phyloP scores from a whole-genome alignment of 2,888 invertebrate species.

The Drosophila bunnanda region DNA sequence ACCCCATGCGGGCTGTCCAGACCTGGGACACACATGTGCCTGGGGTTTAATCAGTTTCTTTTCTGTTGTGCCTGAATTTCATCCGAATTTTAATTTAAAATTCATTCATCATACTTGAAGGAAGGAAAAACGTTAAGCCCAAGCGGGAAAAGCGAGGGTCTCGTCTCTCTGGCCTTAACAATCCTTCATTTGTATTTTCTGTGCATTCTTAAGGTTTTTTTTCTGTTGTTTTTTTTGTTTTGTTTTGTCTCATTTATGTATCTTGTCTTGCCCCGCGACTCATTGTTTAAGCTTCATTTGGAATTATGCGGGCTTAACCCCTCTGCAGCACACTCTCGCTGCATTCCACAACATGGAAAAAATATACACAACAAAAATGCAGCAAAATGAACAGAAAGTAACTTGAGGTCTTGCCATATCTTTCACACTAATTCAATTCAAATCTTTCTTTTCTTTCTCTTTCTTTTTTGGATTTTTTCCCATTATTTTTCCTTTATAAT shows the following conservation, averaged over 20 bases:
- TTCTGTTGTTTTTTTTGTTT: constrained; percentile 4
- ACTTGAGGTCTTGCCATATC: constrained; percentile 68
- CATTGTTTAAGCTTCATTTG: constrained; percentile 55
- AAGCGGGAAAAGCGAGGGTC: constrained; percentile 3
- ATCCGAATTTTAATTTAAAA: constrained; percentile 72
- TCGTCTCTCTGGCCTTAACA: constrained; percentile 29
- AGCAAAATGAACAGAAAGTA: constrained; percentile 45
- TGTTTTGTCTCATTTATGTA: constrained; percentile 25
- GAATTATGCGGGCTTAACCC: constrained; percentile 66
- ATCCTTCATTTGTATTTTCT: constrained; percentile 73
- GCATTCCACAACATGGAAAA: constrained; percentile 8
- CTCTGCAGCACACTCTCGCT: constrained; percentile 6
- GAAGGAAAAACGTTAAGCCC: constrained; percentile 12
- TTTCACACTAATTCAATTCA: constrained; percentile 60
- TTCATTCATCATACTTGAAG: constrained; percentile 77
- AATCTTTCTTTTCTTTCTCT: constrained; percentile 37
- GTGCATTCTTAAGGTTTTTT: constrained; percentile 46
- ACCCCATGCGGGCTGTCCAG: constrained; percentile 11
- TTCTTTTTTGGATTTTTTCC: constrained; percentile 12
- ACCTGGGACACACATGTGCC: constrained; percentile 17
- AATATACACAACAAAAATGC: constrained; percentile 2
- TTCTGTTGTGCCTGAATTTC: constrained; percentile 19
- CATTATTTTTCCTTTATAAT: constrained; percentile 9
- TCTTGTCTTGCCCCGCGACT: constrained; percentile 29
- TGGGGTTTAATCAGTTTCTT: constrained; percentile 35